phyloP scores from a whole-genome alignment of 2,888 invertebrate species.

The Parnassius apollo region DNA sequence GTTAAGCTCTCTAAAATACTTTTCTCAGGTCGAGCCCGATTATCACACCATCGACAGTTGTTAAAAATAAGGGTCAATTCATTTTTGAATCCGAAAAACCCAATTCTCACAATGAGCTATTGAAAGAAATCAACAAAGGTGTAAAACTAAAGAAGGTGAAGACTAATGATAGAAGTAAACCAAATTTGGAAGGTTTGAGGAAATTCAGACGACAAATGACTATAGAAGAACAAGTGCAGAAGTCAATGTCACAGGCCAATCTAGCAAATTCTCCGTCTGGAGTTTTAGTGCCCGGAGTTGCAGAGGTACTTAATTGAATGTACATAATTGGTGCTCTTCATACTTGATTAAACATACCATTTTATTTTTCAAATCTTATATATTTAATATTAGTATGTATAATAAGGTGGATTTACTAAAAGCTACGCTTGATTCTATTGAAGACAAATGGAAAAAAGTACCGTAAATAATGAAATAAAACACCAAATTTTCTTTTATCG shows the following conservation, averaged over 20 bases:
- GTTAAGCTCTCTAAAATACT: neutral
- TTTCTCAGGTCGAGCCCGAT: slow-evolving; percentile 81
- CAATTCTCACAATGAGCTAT: slow-evolving; percentile 88
- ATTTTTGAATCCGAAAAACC: slow-evolving; percentile 93
- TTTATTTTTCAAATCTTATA: too few species aligned
- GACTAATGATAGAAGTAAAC: slow-evolving; percentile 93
- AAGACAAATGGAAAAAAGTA: too few species aligned
- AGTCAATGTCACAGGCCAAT: slow-evolving; percentile 86
- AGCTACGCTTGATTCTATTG: too few species aligned
- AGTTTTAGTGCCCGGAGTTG: slow-evolving; percentile 41
- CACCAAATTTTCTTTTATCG: too few species aligned
- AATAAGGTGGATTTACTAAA: too few species aligned
- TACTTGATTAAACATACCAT: too few species aligned
- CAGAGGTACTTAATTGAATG: slow-evolving; percentile 46
- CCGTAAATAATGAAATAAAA: too few species aligned
- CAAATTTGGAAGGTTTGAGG: slow-evolving; percentile 89
- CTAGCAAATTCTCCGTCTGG: slow-evolving; percentile 79
- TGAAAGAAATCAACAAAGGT: slow-evolving; percentile 91
- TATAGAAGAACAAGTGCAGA: slow-evolving; percentile 93
- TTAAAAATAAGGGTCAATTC: slow-evolving; percentile 89
- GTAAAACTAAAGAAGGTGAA: slow-evolving; percentile 87
- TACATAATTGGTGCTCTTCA: too few species aligned
- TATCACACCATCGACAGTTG: slow-evolving; percentile 79
- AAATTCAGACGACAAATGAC: slow-evolving; percentile 95
- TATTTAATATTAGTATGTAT: too few species aligned